Percentiles rank a stretch among this genome's conserved stretches.
Conservation (phyloP, 2,888 invertebrate genomes). For the Microchrysa polita region DNA sequence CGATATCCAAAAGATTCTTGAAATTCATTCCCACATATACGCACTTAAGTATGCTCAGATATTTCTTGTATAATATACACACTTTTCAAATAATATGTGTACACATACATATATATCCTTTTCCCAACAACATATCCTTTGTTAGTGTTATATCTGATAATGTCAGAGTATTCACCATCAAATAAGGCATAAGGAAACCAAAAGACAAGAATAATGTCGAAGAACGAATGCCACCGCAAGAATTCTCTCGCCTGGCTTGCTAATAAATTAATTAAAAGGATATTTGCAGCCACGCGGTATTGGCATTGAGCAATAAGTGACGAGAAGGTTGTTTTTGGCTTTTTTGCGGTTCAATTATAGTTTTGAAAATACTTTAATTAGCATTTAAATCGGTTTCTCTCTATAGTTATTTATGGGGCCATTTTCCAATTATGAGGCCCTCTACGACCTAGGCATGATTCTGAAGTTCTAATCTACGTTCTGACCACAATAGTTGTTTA, state of each 20-base stretch:
- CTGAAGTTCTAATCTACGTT: no score
- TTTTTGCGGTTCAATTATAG: constrained; percentile 11
- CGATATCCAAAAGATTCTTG: no score
- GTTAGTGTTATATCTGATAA: neutral
- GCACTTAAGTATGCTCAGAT: no score
- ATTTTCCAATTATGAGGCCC: no score
- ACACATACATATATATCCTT: neutral
- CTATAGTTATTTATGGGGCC: constrained; percentile 30
- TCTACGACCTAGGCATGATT: no score
- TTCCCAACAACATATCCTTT: no score
- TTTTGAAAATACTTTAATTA: constrained; percentile 35
- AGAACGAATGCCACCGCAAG: neutral
- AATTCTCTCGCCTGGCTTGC: neutral
- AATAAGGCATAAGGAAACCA: neutral
- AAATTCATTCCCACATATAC: no score
- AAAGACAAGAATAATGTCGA: neutral
- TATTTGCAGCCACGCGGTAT: constrained; percentile 4
- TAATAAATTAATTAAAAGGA: constrained; percentile 38
- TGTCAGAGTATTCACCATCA: neutral
- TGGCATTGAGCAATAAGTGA: neutral
- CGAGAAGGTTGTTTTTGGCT: constrained; percentile 18
- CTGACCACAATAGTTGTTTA: no score
- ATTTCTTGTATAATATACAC: neutral
- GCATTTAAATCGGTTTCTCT: constrained; percentile 40
- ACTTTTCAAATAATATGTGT: neutral